These are phyloP conservation scores for Lagodon rhomboides DNA, from an alignment of 2,797 vertebrate species.

Conservation along the genomic window DNA sequence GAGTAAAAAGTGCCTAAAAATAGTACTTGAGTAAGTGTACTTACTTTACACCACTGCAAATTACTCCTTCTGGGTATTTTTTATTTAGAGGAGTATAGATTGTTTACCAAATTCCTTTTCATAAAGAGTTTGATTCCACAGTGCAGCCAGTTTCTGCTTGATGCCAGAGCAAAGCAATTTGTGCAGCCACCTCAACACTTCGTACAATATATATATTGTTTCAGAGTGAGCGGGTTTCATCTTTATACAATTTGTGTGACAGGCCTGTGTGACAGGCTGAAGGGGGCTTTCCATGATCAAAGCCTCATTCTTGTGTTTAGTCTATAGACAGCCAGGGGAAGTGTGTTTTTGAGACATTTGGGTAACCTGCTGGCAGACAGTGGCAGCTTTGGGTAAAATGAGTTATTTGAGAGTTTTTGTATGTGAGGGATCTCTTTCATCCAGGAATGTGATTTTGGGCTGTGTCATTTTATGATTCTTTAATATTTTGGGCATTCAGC, in stretches of 20 bases:
- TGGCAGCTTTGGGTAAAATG: neutral
- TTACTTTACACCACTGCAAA: neutral
- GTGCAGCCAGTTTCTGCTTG: neutral
- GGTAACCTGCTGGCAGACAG: neutral
- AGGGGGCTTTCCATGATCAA: neutral
- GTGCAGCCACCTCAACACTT: neutral
- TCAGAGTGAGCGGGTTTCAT: neutral
- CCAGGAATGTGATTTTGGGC: neutral
- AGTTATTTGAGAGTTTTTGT: neutral
- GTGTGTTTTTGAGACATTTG: neutral
- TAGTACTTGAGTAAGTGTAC: too few species aligned
- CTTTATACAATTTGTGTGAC: neutral
- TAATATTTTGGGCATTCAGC: neutral
- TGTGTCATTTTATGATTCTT: neutral
- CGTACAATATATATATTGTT: neutral
- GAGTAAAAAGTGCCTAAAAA: too few species aligned
- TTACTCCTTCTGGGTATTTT: neutral
- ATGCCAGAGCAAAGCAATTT: constrained; percentile 1
- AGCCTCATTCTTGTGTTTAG: neutral
- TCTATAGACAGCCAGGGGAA: neutral
- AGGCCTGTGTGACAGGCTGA: neutral
- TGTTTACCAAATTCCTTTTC: neutral
- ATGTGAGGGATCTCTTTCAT: neutral
- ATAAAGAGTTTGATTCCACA: neutral
- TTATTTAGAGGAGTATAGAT: neutral